Conservation (phyloP, 2,113 vertebrate genomes). For the Ochotona curzoniae region DNA sequence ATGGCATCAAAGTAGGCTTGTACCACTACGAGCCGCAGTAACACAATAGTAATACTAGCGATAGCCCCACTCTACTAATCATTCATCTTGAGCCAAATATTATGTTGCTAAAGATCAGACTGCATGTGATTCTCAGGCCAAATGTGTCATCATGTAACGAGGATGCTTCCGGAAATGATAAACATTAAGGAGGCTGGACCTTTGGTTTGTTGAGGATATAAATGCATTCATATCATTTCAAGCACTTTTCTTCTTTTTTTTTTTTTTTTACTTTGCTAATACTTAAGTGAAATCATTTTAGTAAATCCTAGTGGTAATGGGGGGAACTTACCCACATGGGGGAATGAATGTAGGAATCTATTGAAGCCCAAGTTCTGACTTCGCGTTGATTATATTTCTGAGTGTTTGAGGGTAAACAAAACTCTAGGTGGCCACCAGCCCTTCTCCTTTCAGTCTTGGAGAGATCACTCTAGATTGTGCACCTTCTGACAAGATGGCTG, state of each 20-base stretch:
- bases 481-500: neutral
- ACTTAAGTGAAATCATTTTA: neutral
- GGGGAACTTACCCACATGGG: neutral
- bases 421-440: neutral
- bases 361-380: neutral
- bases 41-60: neutral
- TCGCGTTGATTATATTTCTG: neutral
- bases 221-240: conserved; percentile 13
- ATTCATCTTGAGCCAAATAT: neutral
- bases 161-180: neutral
- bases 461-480: neutral
- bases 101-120: neutral
- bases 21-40: neutral
- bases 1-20: neutral
- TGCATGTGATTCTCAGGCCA: neutral
- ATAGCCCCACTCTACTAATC: neutral
- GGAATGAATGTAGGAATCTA: neutral
- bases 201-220: neutral
- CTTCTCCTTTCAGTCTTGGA: neutral
- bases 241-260: neutral
- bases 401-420: neutral
- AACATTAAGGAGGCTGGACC: neutral
- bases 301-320: neutral
- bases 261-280: neutral
- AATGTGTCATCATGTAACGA: neutral